Evolutionary conservation across 1,140 invertebrate species (phyloP).

Genomic region (Helicoverpa armigera): DNA sequence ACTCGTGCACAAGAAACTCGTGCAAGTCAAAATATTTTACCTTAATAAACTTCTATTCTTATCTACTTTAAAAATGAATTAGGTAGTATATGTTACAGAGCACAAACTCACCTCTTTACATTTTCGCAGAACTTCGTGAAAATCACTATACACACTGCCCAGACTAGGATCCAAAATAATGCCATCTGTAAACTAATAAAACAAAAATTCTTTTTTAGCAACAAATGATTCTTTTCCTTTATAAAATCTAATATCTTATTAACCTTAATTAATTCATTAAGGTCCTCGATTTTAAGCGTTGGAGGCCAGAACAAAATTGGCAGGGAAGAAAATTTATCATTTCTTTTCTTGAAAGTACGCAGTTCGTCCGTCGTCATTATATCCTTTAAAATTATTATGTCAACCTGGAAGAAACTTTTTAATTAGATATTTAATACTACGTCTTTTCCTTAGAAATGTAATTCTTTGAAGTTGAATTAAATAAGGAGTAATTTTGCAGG

Average conservation of each 20-base stretch:
- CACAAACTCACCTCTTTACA: constrained; percentile 8
- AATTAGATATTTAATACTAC: constrained; percentile 12
- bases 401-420: constrained; percentile 54
- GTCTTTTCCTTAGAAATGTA: not conserved
- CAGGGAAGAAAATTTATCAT: constrained; percentile 47
- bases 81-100: not conserved
- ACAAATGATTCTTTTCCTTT: constrained; percentile 31
- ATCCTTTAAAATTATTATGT: constrained; percentile 60
- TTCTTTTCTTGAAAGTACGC: constrained; percentile 50
- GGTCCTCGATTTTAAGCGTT: constrained; percentile 38
- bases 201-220: not conserved
- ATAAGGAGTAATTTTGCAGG: not conserved
- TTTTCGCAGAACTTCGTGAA: constrained; percentile 17
- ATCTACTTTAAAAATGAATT: no score
- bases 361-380: constrained; percentile 47
- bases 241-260: constrained; percentile 51
- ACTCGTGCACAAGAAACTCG: no score
- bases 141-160: constrained; percentile 4
- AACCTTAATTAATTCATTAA: constrained; percentile 59
- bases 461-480: not conserved
- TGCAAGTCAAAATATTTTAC: no score
- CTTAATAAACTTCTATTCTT: no score
- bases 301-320: constrained; percentile 54
- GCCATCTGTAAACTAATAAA: constrained; percentile 55
- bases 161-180: constrained; percentile 53